Evolutionary conservation across 2,113 vertebrate species (phyloP).

Genomic region (Sinocyclocheilus anshuiensis): DNA sequence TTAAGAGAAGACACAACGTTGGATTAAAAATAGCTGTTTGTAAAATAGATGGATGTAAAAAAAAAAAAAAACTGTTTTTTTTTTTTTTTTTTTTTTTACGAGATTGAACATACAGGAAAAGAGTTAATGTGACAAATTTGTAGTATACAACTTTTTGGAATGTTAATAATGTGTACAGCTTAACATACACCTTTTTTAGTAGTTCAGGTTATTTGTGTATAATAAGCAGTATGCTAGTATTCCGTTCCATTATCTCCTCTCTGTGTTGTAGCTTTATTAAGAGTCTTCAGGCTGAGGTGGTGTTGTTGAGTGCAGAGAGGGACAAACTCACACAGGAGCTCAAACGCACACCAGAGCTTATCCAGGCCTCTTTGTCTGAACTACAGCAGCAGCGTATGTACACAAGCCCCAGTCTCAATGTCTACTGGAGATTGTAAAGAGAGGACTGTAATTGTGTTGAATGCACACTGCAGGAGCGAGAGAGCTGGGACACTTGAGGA

Average conservation of each 20-base stretch:
- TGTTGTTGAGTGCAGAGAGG: conserved; percentile 79
- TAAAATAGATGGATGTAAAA: too few relatives aligned
- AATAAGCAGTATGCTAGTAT: too few relatives aligned
- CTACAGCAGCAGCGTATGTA: conserved; percentile 79
- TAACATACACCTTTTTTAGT: too few relatives aligned
- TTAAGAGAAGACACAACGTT: too few relatives aligned
- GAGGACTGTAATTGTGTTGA: background rate
- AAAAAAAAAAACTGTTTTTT: too few relatives aligned
- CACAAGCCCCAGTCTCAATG: background rate
- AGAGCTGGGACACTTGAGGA: conserved; percentile 71
- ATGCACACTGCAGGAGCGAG: conserved; percentile 71
- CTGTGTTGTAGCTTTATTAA: conserved; percentile 57
- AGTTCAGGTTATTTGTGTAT: too few relatives aligned
- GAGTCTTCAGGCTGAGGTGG: conserved; percentile 76
- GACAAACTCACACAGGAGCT: conserved; percentile 80
- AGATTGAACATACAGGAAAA: too few relatives aligned
- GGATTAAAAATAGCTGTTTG: too few relatives aligned
- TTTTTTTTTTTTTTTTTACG: too few relatives aligned
- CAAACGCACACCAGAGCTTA: conserved; percentile 82
- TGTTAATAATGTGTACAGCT: too few relatives aligned
- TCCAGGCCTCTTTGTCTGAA: conserved; percentile 79
- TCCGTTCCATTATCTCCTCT: background rate
- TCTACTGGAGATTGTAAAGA: background rate
- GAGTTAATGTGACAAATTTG: too few relatives aligned
- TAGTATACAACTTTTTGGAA: too few relatives aligned